Conservation (phyloP, 1,140 invertebrate genomes). For the Brachionus koreanus region DNA sequence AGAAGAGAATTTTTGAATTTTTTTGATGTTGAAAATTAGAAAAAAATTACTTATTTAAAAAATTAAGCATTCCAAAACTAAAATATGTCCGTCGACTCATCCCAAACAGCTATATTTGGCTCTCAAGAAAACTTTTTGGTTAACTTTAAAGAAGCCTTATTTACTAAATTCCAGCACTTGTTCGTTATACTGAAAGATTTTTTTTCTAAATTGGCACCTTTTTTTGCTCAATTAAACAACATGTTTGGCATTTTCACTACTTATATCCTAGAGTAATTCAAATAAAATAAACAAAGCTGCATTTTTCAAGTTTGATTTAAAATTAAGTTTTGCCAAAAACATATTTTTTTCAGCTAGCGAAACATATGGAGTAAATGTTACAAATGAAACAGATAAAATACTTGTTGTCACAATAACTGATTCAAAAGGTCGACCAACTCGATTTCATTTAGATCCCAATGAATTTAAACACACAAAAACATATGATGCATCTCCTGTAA, state of each 20-base stretch:
- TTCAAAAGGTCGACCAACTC: slow-evolving; percentile 17
- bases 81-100: background rate
- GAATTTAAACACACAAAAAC: slow-evolving; percentile 11
- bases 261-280: background rate
- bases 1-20: background rate
- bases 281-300: background rate
- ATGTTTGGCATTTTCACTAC: background rate
- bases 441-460: background rate
- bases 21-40: background rate
- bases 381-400: background rate
- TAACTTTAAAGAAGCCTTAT: background rate
- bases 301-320: background rate
- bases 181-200: background rate
- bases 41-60: background rate
- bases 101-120: background rate
- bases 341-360: background rate
- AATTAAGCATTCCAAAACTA: background rate
- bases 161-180: background rate
- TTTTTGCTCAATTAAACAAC: background rate
- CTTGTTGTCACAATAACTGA: slow-evolving; percentile 4
- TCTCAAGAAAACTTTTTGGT: background rate
- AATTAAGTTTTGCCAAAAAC: background rate
- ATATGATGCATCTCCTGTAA: background rate
- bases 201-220: background rate
- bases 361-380: background rate